Conservation (phyloP, 1,140 invertebrate genomes). For the Meloidogyne chitwoodi region DNA sequence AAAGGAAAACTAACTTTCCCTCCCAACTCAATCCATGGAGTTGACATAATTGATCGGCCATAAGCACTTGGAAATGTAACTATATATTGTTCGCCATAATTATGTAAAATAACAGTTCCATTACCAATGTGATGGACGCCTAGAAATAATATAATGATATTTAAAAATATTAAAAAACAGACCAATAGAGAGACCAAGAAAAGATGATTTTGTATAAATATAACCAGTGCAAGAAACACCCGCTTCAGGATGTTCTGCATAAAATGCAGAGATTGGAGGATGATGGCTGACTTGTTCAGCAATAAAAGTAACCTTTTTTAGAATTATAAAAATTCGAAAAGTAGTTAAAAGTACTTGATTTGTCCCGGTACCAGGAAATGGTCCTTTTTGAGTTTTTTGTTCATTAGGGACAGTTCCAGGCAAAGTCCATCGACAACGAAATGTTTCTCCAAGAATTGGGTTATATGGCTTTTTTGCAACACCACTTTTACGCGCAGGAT, state of each 20-base stretch:
- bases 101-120: conserved; percentile 62
- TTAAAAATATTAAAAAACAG: background rate
- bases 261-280: conserved; percentile 73
- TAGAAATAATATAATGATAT: conserved; percentile 23
- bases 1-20: conserved; percentile 61
- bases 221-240: conserved; percentile 64
- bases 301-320: conserved; percentile 68
- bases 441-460: conserved; percentile 66
- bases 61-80: conserved; percentile 65
- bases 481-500: conserved; percentile 64
- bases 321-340: background rate
- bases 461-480: conserved; percentile 67
- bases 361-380: conserved; percentile 55
- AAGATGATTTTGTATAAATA: conserved; percentile 67
- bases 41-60: conserved; percentile 65
- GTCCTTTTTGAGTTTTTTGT: conserved; percentile 63
- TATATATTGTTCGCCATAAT: conserved; percentile 63
- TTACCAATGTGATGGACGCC: conserved; percentile 65
- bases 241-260: conserved; percentile 63
- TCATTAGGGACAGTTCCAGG: conserved; percentile 64
- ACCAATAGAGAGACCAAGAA: conserved; percentile 65
- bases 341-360: conserved; percentile 42
- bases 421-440: conserved; percentile 65
- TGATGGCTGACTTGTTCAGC: conserved; percentile 99
- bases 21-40: conserved; percentile 66